Percentiles rank a stretch among this genome's conserved stretches.
These are phyloP conservation scores for Sphyrna mokarran DNA, from an alignment of 2,113 vertebrate genomes.

Conservation along the genomic window DNA sequence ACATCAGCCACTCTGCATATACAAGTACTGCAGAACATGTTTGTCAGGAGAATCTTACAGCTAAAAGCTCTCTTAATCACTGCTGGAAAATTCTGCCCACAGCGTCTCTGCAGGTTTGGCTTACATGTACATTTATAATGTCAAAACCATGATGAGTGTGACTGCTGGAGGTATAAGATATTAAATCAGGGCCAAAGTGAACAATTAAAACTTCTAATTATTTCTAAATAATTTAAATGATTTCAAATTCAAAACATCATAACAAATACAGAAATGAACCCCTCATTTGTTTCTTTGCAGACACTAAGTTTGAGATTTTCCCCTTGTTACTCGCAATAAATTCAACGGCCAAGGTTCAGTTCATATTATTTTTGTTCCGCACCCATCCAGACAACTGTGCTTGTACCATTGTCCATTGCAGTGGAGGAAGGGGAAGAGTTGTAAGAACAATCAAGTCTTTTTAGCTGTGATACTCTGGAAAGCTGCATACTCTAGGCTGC, in stretches of 20 bases:
- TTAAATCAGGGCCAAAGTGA: background rate
- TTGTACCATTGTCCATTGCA: background rate
- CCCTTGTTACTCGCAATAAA: too few relatives aligned
- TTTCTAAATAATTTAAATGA: background rate
- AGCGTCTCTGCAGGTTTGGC: background rate
- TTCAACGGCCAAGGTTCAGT: too few relatives aligned
- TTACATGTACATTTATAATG: background rate
- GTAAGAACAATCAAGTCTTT: background rate
- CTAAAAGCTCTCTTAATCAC: background rate
- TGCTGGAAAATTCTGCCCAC: background rate
- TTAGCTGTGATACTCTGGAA: background rate
- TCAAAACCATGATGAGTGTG: background rate
- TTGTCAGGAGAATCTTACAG: background rate
- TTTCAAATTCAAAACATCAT: background rate
- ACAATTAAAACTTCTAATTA: background rate
- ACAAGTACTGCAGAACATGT: background rate
- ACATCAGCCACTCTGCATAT: background rate
- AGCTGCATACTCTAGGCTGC: background rate
- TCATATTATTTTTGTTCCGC: too few relatives aligned
- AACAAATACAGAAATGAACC: background rate
- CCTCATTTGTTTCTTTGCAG: background rate
- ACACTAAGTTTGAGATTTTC: background rate
- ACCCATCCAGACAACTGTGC: too few relatives aligned
- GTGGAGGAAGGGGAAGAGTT: background rate
- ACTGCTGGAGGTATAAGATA: background rate